These are phyloP conservation scores for Eurytoma californica DNA, from an alignment of 2,888 invertebrate species.

Conservation along the genomic window DNA sequence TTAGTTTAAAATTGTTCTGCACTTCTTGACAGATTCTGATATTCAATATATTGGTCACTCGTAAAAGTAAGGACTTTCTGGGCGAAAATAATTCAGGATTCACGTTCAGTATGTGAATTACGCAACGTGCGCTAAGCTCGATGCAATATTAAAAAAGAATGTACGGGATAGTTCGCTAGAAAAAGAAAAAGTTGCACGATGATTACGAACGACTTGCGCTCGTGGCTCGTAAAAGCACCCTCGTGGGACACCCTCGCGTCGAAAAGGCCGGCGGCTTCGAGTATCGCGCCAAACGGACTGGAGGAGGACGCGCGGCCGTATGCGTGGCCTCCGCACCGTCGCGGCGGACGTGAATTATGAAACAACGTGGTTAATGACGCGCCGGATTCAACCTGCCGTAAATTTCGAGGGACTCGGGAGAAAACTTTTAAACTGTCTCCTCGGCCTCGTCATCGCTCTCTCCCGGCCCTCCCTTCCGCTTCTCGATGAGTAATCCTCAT, in stretches of 20 bases:
- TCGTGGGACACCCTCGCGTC: background rate
- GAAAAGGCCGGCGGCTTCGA: constrained; percentile 7
- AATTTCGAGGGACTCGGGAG: constrained; percentile 62
- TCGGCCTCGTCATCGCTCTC: background rate
- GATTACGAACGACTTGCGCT: too few species aligned
- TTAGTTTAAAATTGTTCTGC: too few species aligned
- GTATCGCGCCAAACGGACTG: constrained; percentile 1
- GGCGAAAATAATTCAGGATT: too few species aligned
- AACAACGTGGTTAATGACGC: constrained; percentile 75
- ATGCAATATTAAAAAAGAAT: too few species aligned
- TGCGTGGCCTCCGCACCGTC: background rate
- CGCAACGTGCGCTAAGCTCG: too few species aligned
- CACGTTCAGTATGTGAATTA: too few species aligned
- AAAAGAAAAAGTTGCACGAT: background rate
- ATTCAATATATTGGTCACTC: too few species aligned
- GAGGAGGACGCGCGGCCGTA: background rate
- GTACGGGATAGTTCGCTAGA: background rate
- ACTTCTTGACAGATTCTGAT: too few species aligned
- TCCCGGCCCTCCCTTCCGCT: background rate
- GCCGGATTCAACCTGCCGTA: constrained; percentile 71
- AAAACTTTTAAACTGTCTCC: constrained; percentile 35
- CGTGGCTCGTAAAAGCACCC: constrained; percentile 9
- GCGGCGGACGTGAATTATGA: constrained; percentile 70
- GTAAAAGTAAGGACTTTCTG: too few species aligned
- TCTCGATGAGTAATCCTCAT: constrained; percentile 16